A percentile compares a stretch with the other conserved stretches of the same genome.
Evolutionary conservation across 2,888 invertebrate species (phyloP).

Genomic region (Zootermopsis nevadensis): DNA sequence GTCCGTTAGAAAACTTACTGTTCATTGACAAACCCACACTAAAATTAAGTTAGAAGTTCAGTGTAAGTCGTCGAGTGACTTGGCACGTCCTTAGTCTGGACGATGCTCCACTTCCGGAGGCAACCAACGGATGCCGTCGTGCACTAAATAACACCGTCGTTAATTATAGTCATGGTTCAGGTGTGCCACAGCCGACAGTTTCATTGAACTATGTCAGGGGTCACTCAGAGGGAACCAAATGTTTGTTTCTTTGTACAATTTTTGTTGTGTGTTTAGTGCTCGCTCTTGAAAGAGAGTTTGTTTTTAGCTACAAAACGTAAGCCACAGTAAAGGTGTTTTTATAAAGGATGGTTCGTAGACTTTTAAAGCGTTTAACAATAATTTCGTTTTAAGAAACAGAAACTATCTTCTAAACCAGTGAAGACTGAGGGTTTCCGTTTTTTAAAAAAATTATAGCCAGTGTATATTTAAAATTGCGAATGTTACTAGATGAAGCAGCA

Average conservation of each 20-base stretch:
- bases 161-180: not conserved
- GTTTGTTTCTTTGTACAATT: slow-evolving; percentile 12
- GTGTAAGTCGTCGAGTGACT: not conserved
- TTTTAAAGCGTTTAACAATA: not conserved
- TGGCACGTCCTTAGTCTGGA: not conserved
- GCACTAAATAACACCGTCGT: not conserved
- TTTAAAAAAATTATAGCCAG: too few relatives aligned
- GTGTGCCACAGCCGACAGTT: not conserved
- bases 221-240: not conserved
- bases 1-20: too few relatives aligned
- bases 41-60: too few relatives aligned
- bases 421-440: too few relatives aligned
- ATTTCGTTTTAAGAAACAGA: not conserved
- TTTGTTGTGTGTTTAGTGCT: not conserved
- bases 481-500: too few relatives aligned
- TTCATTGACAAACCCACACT: too few relatives aligned
- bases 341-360: not conserved
- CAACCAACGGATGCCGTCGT: not conserved
- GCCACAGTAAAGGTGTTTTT: not conserved
- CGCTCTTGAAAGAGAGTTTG: not conserved
- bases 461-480: too few relatives aligned
- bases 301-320: not conserved
- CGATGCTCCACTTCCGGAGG: not conserved
- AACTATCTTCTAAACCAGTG: too few relatives aligned
- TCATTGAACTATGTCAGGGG: not conserved